A percentile compares a stretch with the other conserved stretches of the same genome.
phyloP scores from a whole-genome alignment of 2,888 invertebrate species.

The Euzophera pinguis region DNA sequence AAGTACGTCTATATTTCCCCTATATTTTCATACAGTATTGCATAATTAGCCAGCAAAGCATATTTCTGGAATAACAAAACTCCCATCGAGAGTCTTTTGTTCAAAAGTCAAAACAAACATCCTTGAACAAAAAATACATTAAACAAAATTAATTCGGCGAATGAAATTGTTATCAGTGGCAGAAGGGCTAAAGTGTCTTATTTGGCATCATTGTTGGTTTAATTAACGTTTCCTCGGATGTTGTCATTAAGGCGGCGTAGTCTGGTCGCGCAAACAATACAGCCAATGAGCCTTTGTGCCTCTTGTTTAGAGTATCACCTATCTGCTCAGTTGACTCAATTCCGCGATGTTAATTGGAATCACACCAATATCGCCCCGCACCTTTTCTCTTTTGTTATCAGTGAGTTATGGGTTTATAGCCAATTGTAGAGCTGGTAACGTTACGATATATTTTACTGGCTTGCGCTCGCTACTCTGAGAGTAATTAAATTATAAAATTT shows the following conservation, averaged over 20 bases:
- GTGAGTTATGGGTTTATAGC: slow-evolving; percentile 58
- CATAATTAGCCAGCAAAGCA: neutral
- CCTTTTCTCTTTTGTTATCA: slow-evolving; percentile 58
- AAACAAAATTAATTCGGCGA: slow-evolving; percentile 26
- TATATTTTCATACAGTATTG: neutral
- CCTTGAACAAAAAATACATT: slow-evolving; percentile 14
- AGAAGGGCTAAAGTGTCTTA: slow-evolving; percentile 48
- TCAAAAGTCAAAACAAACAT: neutral
- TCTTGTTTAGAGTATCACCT: slow-evolving; percentile 35
- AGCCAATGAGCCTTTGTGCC: slow-evolving; percentile 53
- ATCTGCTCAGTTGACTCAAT: slow-evolving; percentile 45
- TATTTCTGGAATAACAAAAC: neutral
- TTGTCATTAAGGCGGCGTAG: slow-evolving; percentile 65
- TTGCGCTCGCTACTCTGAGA: neutral
- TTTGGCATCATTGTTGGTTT: slow-evolving; percentile 59
- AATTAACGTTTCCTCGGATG: slow-evolving; percentile 73
- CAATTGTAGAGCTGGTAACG: slow-evolving; percentile 42
- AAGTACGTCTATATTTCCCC: too few relatives aligned
- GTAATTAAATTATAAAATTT: neutral
- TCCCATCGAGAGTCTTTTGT: neutral
- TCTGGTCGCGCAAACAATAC: slow-evolving; percentile 51
- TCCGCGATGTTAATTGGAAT: slow-evolving; percentile 66
- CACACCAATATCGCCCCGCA: slow-evolving; percentile 51
- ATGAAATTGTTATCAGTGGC: slow-evolving; percentile 34
- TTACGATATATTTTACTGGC: slow-evolving; percentile 1